Conservation (phyloP, 2,797 vertebrate genomes). For the Eidolon dupreanum region DNA sequence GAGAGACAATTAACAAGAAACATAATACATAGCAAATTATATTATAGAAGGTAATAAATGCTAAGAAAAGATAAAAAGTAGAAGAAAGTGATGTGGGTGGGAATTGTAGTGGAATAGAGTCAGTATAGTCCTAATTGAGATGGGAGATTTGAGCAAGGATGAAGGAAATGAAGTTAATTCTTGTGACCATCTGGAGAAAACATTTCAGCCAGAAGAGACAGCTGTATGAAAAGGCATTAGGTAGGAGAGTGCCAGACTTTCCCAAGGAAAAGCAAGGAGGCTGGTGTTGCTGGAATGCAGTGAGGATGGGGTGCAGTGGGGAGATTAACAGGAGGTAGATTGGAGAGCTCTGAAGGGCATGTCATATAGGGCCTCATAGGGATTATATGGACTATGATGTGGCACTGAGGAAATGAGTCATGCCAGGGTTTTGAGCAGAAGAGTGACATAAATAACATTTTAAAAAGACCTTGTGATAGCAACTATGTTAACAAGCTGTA, state of each 20-base stretch:
- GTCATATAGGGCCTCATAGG: rapidly evolving
- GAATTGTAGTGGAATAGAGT: background rate
- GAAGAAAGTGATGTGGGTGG: background rate
- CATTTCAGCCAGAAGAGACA: background rate
- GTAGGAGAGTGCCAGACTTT: background rate
- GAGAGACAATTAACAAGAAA: background rate
- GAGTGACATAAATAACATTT: background rate
- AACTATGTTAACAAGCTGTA: background rate
- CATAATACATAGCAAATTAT: background rate
- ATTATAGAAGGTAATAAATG: background rate
- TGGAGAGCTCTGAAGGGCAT: background rate
- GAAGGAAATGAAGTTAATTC: background rate
- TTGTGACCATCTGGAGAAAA: background rate
- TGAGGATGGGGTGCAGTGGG: background rate
- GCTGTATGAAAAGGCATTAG: background rate
- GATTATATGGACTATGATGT: background rate
- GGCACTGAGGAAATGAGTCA: background rate
- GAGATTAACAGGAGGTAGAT: background rate
- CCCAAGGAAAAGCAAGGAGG: background rate
- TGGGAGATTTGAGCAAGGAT: background rate
- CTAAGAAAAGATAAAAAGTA: background rate
- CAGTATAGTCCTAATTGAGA: background rate
- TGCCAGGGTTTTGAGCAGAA: background rate
- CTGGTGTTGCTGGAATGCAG: rapidly evolving
- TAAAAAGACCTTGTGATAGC: background rate